Evolutionary conservation across 2,113 vertebrate genomes (phyloP).

Genomic region (Tamias sibiricus): DNA sequence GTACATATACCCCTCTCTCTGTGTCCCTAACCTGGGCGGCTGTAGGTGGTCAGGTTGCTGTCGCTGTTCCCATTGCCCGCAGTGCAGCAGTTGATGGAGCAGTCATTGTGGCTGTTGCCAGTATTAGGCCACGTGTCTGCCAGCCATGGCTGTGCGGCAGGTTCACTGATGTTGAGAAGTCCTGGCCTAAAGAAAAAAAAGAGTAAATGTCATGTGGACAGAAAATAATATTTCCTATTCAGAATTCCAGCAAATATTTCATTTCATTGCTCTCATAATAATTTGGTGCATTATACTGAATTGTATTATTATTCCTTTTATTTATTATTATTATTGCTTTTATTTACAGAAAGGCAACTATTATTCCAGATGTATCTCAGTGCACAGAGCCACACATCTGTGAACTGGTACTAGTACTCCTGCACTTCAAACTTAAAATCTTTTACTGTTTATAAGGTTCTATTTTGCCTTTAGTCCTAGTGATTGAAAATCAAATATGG

Average conservation of each 20-base stretch:
- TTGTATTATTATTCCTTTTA: background rate
- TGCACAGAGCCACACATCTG: background rate
- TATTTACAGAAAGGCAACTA: background rate
- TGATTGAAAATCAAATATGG: background rate
- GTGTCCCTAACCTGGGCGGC: conserved; percentile 94
- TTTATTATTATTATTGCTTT: background rate
- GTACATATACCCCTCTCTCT: rapidly evolving
- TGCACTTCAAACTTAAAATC: background rate
- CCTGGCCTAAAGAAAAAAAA: conserved; percentile 90
- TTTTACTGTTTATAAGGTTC: background rate
- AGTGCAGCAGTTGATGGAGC: conserved; percentile 98
- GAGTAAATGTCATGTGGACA: background rate
- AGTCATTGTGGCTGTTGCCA: conserved; percentile 97
- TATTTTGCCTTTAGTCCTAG: background rate
- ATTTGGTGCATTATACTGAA: background rate
- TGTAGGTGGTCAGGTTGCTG: conserved; percentile 97
- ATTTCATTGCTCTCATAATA: background rate
- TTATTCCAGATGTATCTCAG: background rate
- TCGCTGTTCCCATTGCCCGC: conserved; percentile 97
- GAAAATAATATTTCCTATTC: background rate
- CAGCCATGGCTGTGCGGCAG: conserved; percentile 96
- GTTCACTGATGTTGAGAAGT: conserved; percentile 96
- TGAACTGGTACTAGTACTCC: background rate
- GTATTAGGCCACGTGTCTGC: conserved; percentile 99
- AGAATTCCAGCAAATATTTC: background rate